Evolutionary conservation across 2,797 vertebrate species (phyloP).

Genomic region (Meda fulgida): DNA sequence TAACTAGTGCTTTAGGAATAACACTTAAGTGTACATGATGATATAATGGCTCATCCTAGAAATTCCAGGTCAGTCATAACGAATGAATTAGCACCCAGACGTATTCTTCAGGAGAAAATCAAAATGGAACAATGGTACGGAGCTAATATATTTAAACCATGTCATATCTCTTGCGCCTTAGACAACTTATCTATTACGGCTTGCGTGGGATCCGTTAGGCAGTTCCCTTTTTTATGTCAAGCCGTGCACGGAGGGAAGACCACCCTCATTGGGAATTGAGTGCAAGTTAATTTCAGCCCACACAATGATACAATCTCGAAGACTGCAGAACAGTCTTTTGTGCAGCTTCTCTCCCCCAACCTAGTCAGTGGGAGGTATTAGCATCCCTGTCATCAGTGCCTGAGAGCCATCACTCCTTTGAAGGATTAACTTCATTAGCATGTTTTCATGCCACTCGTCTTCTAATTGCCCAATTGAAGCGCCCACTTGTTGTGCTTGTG

Average conservation of each 20-base stretch:
- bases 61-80: slow-evolving; percentile 26
- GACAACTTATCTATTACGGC: slow-evolving; percentile 71
- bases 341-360: slow-evolving; percentile 59
- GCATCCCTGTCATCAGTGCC: slow-evolving; percentile 65
- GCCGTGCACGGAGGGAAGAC: slow-evolving; percentile 73
- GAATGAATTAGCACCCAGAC: slow-evolving; percentile 35
- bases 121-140: slow-evolving; percentile 35
- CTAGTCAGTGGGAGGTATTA: slow-evolving; percentile 63
- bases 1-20: slow-evolving; percentile 17
- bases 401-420: slow-evolving; percentile 70
- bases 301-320: slow-evolving; percentile 76
- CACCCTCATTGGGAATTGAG: slow-evolving; percentile 76
- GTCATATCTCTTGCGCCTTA: slow-evolving; percentile 49
- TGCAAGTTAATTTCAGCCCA: slow-evolving; percentile 77
- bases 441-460: slow-evolving; percentile 75
- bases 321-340: slow-evolving; percentile 71
- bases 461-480: slow-evolving; percentile 72
- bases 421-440: slow-evolving; percentile 78
- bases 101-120: slow-evolving; percentile 45
- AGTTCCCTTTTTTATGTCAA: slow-evolving; percentile 77
- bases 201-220: slow-evolving; percentile 75
- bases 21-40: slow-evolving; percentile 9
- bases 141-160: slow-evolving; percentile 49
- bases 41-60: slow-evolving; percentile 19
- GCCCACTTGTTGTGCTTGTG: slow-evolving; percentile 66